Conservation (phyloP, 2,113 vertebrate species). For the Cyanistes caeruleus region DNA sequence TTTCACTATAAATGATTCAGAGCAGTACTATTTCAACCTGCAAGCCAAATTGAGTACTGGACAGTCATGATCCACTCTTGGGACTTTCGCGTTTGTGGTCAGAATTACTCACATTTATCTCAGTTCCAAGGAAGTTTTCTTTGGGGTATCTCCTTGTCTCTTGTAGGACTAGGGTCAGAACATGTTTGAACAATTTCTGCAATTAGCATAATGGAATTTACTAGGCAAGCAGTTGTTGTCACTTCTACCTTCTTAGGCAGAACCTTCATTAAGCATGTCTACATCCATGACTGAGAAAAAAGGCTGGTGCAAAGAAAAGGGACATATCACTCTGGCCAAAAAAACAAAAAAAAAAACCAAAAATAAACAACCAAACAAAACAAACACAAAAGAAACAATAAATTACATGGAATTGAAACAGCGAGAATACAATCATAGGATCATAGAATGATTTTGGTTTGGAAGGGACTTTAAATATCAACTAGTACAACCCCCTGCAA, state of each 20-base stretch:
- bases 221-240: background rate
- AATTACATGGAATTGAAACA: background rate
- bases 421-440: background rate
- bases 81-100: background rate
- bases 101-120: background rate
- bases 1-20: conserved; percentile 41
- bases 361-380: background rate
- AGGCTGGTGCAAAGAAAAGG: background rate
- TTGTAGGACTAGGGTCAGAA: background rate
- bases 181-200: background rate
- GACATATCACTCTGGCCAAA: fast-evolving
- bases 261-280: fast-evolving
- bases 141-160: background rate
- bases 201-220: background rate
- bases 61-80: background rate
- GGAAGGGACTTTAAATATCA: background rate
- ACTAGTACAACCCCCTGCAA: background rate
- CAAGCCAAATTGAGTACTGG: background rate
- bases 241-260: background rate
- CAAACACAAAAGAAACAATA: background rate
- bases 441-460: background rate
- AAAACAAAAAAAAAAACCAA: background rate
- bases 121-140: background rate
- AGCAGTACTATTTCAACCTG: background rate
- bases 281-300: background rate